Conservation (phyloP, 1,140 invertebrate species). For the Aphidius ervi region DNA sequence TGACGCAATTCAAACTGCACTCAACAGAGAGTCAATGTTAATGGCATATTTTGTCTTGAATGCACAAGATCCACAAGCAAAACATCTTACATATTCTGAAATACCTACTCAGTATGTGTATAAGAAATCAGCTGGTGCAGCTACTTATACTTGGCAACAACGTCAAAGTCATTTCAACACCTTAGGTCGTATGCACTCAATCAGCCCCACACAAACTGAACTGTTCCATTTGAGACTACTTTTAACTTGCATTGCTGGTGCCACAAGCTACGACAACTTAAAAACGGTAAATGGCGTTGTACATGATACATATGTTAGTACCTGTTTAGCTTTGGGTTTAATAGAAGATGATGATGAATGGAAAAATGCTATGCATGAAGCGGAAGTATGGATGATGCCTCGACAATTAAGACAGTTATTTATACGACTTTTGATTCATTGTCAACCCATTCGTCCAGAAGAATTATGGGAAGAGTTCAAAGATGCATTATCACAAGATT, state of each 20-base stretch:
- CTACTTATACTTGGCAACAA: neutral
- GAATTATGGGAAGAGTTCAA: conserved; percentile 22
- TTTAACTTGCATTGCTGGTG: conserved; percentile 7
- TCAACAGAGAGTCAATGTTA: conserved; percentile 16
- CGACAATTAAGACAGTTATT: conserved; percentile 10
- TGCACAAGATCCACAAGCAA: neutral
- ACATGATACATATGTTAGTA: conserved; percentile 14
- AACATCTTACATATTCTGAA: neutral
- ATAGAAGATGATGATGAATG: conserved; percentile 25
- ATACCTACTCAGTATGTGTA: neutral
- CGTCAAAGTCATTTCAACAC: conserved; percentile 12
- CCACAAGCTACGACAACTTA: conserved; percentile 18
- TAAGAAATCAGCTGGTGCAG: neutral
- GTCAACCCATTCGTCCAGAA: conserved; percentile 8
- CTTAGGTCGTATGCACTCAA: conserved; percentile 16
- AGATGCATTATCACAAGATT: conserved; percentile 17
- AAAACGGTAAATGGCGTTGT: conserved; percentile 18
- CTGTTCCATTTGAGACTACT: conserved; percentile 22
- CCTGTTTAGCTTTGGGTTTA: conserved; percentile 20
- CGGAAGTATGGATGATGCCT: conserved; percentile 20
- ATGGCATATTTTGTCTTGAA: conserved; percentile 25
- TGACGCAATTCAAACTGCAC: neutral
- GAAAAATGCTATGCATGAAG: conserved; percentile 18
- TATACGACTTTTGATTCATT: conserved; percentile 9
- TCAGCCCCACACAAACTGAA: conserved; percentile 21